phyloP scores from a whole-genome alignment of 1,140 invertebrate species.

The Musca vetustissima region DNA sequence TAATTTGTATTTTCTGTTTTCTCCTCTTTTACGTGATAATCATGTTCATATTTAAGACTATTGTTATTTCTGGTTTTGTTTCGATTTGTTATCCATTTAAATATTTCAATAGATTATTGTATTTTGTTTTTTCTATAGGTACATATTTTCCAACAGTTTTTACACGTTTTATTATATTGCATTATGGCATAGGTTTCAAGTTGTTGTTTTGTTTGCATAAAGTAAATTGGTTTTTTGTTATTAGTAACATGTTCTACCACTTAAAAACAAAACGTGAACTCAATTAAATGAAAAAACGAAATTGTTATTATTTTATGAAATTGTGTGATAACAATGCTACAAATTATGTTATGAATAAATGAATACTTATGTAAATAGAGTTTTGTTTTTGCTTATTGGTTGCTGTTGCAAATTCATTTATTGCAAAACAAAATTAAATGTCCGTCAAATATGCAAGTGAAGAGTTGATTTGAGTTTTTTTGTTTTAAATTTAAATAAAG shows the following conservation, averaged over 20 bases:
- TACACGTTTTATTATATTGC: not conserved
- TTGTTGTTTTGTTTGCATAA: not conserved
- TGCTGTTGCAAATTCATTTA: too few species aligned
- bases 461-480: too few species aligned
- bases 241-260: not conserved
- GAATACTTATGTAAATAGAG: too few species aligned
- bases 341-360: too few species aligned
- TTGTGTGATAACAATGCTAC: not conserved
- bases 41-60: not conserved
- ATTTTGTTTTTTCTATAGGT: slow-evolving; percentile 22
- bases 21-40: not conserved
- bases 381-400: too few species aligned
- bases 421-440: too few species aligned
- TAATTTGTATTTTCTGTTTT: not conserved
- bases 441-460: too few species aligned
- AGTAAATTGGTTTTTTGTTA: slow-evolving; percentile 8
- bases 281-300: not conserved
- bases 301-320: not conserved
- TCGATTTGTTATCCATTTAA: not conserved
- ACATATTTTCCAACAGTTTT: slow-evolving; percentile 21
- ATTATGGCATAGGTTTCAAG: too few species aligned
- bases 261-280: not conserved
- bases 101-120: slow-evolving; percentile 11
- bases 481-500: too few species aligned
- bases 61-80: slow-evolving; percentile 6